Evolutionary conservation across 2,888 invertebrate genomes (phyloP), one percentile per base, ranked within the genome.

Genomic region (Chrysomela aeneicollis): DNA sequence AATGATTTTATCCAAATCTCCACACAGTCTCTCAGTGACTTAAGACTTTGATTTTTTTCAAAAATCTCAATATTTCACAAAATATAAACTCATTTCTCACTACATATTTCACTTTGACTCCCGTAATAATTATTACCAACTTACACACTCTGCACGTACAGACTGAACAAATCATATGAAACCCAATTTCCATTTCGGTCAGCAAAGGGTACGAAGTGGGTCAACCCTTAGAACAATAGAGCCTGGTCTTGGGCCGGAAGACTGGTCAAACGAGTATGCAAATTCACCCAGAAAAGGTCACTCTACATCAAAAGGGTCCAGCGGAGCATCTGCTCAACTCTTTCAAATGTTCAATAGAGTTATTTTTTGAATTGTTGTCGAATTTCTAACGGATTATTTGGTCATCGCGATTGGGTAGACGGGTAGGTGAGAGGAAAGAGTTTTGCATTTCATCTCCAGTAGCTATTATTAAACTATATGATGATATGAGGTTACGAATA

Each of bases 261-360:
- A 79, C 77, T 78, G 79, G 79, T 78, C 78, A 78, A 73, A 75
- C 79, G 63, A 64, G 78, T 78, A 79, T 79, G 79, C 71, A 76
- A 79, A 79, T 79, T 71, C 67, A 59, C 53, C 63, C 63, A 66
- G 71, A 71, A 73, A 74, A 74, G 75, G 74, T 71, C 70, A 72
- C 53, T 70, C 50, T 42, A 15, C 35, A 46, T 46, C 46, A 62
- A 69, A 69, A 67, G 70, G 54, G 64, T 63, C 63, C 64, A 68
- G 64, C 54, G 55, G 63, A 69, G 64, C 69, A 67, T 70, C 66
- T 69, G 70, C 67, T 67, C 59, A 60, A 53, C 51, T 65, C 60
- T 61, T 63, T 60, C 35, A 26, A 53, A 21, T 49, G 61, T 63
- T 63, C 61, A 57, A 57, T 35, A 49, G 19, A 18, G 51, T 50